phyloP scores from a whole-genome alignment of 1,140 invertebrate genomes.

The Agraylea sexmaculata region DNA sequence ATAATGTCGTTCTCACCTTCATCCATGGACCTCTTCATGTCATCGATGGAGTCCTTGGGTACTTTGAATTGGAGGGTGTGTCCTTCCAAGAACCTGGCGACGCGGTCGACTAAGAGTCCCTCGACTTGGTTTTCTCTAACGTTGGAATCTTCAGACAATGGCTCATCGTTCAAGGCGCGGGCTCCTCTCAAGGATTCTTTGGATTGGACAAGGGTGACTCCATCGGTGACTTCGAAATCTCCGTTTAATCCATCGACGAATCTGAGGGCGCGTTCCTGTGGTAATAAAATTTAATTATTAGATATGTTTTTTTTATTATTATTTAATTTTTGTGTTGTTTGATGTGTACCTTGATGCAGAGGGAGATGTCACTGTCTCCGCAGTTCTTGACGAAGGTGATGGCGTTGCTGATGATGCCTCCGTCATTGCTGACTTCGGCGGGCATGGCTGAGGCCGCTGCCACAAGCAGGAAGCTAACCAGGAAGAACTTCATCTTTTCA shows the following conservation, averaged over 20 bases:
- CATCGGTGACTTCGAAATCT: slow-evolving; percentile 48
- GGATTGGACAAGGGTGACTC: slow-evolving; percentile 54
- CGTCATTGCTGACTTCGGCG: slow-evolving; percentile 25
- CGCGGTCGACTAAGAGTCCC: slow-evolving; percentile 57
- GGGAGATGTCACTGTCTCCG: slow-evolving; percentile 52
- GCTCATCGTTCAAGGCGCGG: slow-evolving; percentile 36
- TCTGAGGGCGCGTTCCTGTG: slow-evolving; percentile 52
- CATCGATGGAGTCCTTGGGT: slow-evolving; percentile 52
- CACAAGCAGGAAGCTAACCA: slow-evolving; percentile 39
- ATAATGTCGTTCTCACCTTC: slow-evolving; percentile 46
- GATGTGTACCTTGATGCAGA: slow-evolving; percentile 56
- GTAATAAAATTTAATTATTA: slow-evolving; percentile 9
- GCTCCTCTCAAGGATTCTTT: slow-evolving; percentile 43
- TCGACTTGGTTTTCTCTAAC: slow-evolving; percentile 65
- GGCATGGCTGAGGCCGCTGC: slow-evolving; percentile 42
- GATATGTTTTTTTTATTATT: neutral
- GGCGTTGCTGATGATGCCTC: slow-evolving; percentile 42
- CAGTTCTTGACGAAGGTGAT: slow-evolving; percentile 55
- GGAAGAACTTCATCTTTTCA: slow-evolving; percentile 42
- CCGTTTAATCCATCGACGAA: slow-evolving; percentile 48
- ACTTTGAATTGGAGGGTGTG: slow-evolving; percentile 68
- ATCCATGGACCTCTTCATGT: slow-evolving; percentile 53
- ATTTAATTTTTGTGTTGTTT: neutral
- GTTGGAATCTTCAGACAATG: slow-evolving; percentile 52
- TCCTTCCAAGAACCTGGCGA: slow-evolving; percentile 61